phyloP scores from a whole-genome alignment of 2,797 vertebrate genomes.

The Xiphorhynchus erythropygius region DNA sequence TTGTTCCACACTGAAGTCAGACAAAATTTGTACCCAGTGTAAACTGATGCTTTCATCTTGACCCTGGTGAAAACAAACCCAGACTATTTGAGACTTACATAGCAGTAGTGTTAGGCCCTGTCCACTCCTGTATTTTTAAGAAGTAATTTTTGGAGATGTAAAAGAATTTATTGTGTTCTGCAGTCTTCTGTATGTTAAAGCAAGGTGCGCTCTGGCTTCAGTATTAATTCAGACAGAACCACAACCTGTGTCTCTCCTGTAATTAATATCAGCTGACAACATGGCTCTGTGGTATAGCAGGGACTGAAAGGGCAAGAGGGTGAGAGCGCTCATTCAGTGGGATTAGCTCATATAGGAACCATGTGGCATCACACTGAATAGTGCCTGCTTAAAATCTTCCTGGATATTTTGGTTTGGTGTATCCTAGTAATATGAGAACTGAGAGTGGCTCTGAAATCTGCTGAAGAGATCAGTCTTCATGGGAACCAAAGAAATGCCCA shows the following conservation, averaged over 20 bases:
- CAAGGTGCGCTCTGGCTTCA: neutral
- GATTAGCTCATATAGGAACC: conserved; percentile 6
- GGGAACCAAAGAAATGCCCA: neutral
- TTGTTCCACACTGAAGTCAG: neutral
- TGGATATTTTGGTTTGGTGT: neutral
- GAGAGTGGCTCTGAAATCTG: neutral
- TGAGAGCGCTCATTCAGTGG: neutral
- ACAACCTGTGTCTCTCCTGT: neutral
- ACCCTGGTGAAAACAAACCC: neutral
- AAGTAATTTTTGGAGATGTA: neutral
- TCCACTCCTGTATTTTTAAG: neutral
- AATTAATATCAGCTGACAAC: neutral
- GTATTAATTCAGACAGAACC: neutral
- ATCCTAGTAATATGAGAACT: neutral
- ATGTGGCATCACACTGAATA: neutral
- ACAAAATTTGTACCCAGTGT: neutral
- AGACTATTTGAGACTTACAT: neutral
- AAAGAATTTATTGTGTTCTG: neutral
- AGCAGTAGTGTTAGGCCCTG: neutral
- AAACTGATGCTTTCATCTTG: neutral
- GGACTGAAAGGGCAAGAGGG: neutral
- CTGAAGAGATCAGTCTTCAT: neutral
- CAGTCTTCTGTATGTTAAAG: neutral
- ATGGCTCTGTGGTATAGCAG: neutral
- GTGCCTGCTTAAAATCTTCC: neutral